Base-by-base conservation (phyloP, 2,113 vertebrate genomes). In the Campylorhamphus procurvoides region DNA sequence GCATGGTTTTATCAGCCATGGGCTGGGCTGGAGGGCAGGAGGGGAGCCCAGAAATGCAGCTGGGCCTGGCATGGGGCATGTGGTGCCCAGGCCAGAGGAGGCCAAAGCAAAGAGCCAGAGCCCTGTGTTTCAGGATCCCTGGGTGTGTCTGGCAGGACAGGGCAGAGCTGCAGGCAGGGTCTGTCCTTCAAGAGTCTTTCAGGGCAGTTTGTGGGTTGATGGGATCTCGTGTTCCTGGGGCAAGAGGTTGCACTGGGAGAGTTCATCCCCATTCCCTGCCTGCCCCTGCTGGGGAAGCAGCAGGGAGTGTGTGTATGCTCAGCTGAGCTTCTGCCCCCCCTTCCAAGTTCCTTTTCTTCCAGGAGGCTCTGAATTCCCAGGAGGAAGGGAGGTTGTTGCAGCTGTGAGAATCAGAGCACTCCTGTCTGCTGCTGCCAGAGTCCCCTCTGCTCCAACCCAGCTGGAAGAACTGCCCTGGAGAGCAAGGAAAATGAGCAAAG, bases 391-490 rank as follows among this genome's bases (percentile, higher is more conserved):
- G 63, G 3, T 46, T 15, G 80, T 29, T 20, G 23, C 63, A 29
- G 1, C 58, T 25, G 28, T 50, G 56, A 52, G 78, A 74, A 82
- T 39, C 89, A 85, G 35, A 67, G 62, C 3, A 28, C 35, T 90
- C 37, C 20, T 8, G 7, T 29, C 52, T 52, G 71, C 23, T 10
- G 47, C 91, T 92, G 83, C 75, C n/a, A 6, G 56, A 90, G 75
- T 27, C 68, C 67, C 33, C 49, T 42, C 35, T 53, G 64, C 49
- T 92, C 76, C 39, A 72, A 6, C 15, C 12, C 94, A 42, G 64
- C 76, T 91, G 87, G 91, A 74, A 81, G 76, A 96, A 64, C 67
- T 78, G 87, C 95, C 87, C 93, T 40, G 35, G 35, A 39, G 84
- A 91, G 66, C 56, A 72, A 71, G 39, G 72, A 53, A 74, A 66